A percentile compares a stretch with the other conserved stretches of the same genome.
These are phyloP conservation scores for Amphimallon solstitiale DNA, from an alignment of 2,888 invertebrate species.

Conservation along the genomic window DNA sequence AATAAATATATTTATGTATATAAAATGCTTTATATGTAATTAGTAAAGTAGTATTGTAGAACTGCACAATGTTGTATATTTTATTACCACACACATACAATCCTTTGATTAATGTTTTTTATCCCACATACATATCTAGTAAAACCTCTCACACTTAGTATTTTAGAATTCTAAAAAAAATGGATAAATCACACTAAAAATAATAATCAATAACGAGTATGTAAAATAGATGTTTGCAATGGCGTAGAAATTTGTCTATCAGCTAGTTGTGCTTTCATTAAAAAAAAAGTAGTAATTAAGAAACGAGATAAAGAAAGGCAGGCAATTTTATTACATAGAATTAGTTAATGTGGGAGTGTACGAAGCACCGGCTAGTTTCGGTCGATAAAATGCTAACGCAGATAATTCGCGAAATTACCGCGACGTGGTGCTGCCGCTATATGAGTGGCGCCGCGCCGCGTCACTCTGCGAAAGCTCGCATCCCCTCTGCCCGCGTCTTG, in stretches of 20 bases:
- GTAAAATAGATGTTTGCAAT: background rate
- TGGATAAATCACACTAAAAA: too few species aligned
- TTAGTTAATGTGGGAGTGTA: conserved; percentile 32
- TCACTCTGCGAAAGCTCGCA: background rate
- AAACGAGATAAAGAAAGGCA: background rate
- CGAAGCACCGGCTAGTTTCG: conserved; percentile 6
- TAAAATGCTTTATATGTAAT: conserved; percentile 33
- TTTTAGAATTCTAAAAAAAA: too few species aligned
- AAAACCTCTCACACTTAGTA: too few species aligned
- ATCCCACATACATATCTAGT: too few species aligned
- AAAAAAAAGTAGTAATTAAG: too few species aligned
- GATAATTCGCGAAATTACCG: conserved; percentile 31
- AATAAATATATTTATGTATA: background rate
- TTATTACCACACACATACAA: conserved; percentile 8
- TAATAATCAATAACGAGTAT: background rate
- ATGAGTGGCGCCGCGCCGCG: conserved; percentile 6
- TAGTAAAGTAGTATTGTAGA: conserved; percentile 35
- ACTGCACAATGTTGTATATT: conserved; percentile 28
- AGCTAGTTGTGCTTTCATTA: too few species aligned
- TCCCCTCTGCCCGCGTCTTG: too few species aligned
- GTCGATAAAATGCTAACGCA: conserved; percentile 36
- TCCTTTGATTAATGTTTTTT: background rate
- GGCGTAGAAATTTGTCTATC: too few species aligned
- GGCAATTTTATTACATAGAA: background rate
- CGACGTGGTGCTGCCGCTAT: background rate